Percentiles rank a stretch among this genome's conserved stretches.
Conservation (phyloP, 2,113 vertebrate species). For the Tachycineta bicolor region DNA sequence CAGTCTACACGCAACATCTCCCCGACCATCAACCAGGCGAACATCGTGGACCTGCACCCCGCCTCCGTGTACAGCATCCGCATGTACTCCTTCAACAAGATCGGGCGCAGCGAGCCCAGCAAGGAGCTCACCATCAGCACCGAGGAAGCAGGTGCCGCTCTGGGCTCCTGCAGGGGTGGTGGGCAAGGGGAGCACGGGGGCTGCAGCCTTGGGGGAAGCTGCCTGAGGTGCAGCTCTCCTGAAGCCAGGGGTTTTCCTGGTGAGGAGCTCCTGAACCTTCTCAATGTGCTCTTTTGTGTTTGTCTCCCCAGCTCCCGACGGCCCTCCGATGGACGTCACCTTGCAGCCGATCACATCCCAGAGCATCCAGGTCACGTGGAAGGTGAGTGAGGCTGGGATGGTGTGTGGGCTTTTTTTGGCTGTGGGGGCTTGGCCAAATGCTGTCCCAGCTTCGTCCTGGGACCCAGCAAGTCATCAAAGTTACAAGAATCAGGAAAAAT, state of each 20-base stretch:
- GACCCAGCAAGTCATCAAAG: rapidly evolving
- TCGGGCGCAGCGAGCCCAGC: slow-evolving; percentile 95
- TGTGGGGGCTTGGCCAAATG: rapidly evolving
- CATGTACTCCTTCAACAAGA: slow-evolving; percentile 97
- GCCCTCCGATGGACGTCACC: slow-evolving; percentile 95
- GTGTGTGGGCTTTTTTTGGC: rapidly evolving
- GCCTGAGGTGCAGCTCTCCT: background rate
- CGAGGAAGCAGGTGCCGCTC: slow-evolving; percentile 87
- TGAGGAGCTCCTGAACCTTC: background rate
- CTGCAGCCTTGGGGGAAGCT: background rate
- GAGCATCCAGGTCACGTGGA: slow-evolving; percentile 98
- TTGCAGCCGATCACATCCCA: slow-evolving; percentile 94
- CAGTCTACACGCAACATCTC: slow-evolving; percentile 97
- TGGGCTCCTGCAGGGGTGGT: background rate
- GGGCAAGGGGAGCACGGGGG: rapidly evolving
- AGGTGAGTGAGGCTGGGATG: slow-evolving; percentile 69
- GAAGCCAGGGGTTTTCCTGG: rapidly evolving
- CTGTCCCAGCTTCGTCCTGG: background rate
- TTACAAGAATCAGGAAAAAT: background rate
- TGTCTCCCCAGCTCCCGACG: slow-evolving; percentile 86
- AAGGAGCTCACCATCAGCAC: slow-evolving; percentile 98
- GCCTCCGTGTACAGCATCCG: slow-evolving; percentile 97
- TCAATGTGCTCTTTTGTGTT: background rate
- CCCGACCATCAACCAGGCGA: slow-evolving; percentile 96
- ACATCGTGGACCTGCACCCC: slow-evolving; percentile 95